Evolutionary conservation across 1,140 invertebrate species (phyloP).

Genomic region (Lepidostoma basale): DNA sequence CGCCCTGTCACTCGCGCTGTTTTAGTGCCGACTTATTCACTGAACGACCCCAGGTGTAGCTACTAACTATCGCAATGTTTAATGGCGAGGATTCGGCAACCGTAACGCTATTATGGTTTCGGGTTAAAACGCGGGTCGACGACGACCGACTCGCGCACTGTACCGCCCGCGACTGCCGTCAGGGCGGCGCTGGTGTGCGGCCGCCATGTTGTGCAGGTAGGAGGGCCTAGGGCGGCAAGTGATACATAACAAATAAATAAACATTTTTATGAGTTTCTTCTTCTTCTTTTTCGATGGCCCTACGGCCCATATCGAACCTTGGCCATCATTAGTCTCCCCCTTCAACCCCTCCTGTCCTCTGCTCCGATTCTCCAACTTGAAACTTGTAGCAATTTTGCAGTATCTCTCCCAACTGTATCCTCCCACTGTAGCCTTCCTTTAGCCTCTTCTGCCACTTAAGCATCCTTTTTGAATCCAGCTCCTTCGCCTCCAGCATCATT

Average conservation of each 20-base stretch:
- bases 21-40: conserved; percentile 4
- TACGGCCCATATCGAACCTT: too few species aligned
- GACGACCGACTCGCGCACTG: conserved; percentile 22
- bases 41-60: neutral
- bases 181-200: conserved; percentile 15
- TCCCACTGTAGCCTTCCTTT: neutral
- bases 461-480: neutral
- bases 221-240: neutral
- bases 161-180: conserved; percentile 22
- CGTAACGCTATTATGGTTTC: neutral
- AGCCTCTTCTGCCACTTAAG: neutral
- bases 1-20: conserved; percentile 5
- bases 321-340: too few species aligned
- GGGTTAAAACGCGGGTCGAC: neutral
- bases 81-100: conserved; percentile 21
- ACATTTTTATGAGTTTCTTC: too few species aligned
- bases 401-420: neutral
- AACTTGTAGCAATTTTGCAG: neutral
- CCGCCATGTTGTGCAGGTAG: conserved; percentile 28
- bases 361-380: too few species aligned
- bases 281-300: too few species aligned
- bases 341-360: too few species aligned
- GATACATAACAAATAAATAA: too few species aligned
- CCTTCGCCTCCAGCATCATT: neutral
- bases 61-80: neutral